Conservation (phyloP, 2,797 vertebrate genomes). For the Gastrophryne carolinensis region DNA sequence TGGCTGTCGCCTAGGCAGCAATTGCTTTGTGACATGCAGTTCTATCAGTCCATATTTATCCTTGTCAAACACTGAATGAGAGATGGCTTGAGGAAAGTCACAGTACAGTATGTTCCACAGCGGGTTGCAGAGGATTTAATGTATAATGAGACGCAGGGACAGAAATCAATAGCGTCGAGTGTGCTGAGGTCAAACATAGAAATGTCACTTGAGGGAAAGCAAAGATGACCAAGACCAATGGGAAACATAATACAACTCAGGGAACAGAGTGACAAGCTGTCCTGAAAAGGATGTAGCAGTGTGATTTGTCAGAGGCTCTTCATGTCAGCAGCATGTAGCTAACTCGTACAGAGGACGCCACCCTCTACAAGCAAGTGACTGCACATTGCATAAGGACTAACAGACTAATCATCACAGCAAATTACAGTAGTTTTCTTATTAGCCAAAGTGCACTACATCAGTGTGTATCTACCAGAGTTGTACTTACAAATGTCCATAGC, state of each 20-base stretch:
- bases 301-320: slow-evolving; percentile 2
- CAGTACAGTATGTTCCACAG: slow-evolving; percentile 50
- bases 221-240: slow-evolving; percentile 30
- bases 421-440: no score
- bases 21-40: slow-evolving; percentile 25
- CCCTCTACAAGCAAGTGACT: neutral
- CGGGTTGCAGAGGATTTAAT: slow-evolving; percentile 46
- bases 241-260: slow-evolving; percentile 23
- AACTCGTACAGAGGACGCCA: neutral
- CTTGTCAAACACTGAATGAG: slow-evolving; percentile 45
- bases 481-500: no score
- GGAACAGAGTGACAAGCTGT: slow-evolving; percentile 10
- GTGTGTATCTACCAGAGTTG: no score
- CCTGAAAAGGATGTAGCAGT: slow-evolving; percentile 5
- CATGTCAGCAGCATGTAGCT: neutral
- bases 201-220: slow-evolving; percentile 48
- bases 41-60: slow-evolving; percentile 39
- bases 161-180: slow-evolving; percentile 51
- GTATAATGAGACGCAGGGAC: slow-evolving; percentile 44
- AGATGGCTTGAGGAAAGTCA: slow-evolving; percentile 39
- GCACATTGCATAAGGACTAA: neutral
- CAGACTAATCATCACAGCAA: no score
- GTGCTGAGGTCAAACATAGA: slow-evolving; percentile 35
- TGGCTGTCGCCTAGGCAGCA: slow-evolving; percentile 16
- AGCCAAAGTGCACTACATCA: neutral